phyloP scores from a whole-genome alignment of 2,888 invertebrate genomes.

The Bellardia pandia region DNA sequence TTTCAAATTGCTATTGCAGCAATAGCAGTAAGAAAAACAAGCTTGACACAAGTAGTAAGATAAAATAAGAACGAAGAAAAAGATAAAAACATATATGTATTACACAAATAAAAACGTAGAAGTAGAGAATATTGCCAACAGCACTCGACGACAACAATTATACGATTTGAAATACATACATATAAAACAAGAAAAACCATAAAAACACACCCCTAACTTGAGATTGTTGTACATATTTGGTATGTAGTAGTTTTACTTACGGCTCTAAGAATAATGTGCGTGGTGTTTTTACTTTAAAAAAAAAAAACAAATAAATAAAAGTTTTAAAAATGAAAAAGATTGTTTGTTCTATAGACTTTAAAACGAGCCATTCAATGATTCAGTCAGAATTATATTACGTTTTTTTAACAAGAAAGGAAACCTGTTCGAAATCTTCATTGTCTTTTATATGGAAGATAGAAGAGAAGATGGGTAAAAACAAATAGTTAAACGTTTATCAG shows the following conservation, averaged over 20 bases:
- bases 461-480: too few species aligned
- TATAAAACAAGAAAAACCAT: conserved; percentile 35
- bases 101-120: neutral
- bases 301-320: neutral
- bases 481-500: too few species aligned
- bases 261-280: too few species aligned
- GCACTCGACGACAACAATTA: conserved; percentile 17
- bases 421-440: neutral
- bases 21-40: neutral
- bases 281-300: neutral
- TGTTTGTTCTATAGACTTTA: neutral
- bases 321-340: neutral
- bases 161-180: neutral
- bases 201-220: conserved; percentile 56
- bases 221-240: neutral
- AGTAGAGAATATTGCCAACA: neutral
- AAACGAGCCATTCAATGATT: neutral
- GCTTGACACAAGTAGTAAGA: conserved; percentile 10
- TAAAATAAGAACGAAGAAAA: neutral
- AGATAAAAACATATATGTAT: neutral
- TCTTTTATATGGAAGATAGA: too few species aligned
- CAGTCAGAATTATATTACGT: too few species aligned
- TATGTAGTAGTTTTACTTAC: neutral
- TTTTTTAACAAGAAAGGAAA: neutral
- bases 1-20: neutral